Base-by-base conservation (phyloP, 2,888 invertebrate genomes). In the Tinea trinotella region DNA sequence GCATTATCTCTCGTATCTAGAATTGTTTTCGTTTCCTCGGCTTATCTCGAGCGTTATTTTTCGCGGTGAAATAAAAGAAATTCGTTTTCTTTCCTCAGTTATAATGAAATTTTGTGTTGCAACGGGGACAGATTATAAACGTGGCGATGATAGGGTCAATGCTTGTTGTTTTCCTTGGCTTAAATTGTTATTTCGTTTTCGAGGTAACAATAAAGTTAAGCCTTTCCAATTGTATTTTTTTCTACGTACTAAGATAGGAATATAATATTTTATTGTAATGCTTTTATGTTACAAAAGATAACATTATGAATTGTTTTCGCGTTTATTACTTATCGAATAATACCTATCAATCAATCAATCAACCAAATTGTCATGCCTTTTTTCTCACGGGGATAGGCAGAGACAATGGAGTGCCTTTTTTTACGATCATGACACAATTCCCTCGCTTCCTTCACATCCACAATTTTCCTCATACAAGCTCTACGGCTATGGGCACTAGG, bases 21-120 rank as follows among this genome's bases (percentile, higher is more conserved):
- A 50, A 53, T 53, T 53, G 53, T 53, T 53, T 53, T 53, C 40
- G 40, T 53, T 53, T 36, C 18, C 40, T 19, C 40, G 40, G 53
- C 53, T 53, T 53, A 53, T 53, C 53, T 53, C 36, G 36, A 30
- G 7, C 22, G 53, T 13, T 34, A 35, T 53, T 35, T 53, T 53
- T 53, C 53, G 53, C 40, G 36, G 50, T 5, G 20, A 40, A 53
- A 40, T 40, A 53, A 53, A 53, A 40, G 40, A n/a, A 20, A 40
- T 53, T 40, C 20, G 19, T 36, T 36, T 53, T 12, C 13, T 3
- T 13, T 50, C 50, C 24, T 12, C 48, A 2, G 15, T 24, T 50
- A 50, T 50, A 50, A 50, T 50, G 50, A 50, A 50, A 50, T 50
- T 50, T 50, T 50, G 50, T 50, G 24, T 50, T 50, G 15, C 50